Conservation (phyloP, 2,113 vertebrate genomes). For the Gobio gobio region DNA sequence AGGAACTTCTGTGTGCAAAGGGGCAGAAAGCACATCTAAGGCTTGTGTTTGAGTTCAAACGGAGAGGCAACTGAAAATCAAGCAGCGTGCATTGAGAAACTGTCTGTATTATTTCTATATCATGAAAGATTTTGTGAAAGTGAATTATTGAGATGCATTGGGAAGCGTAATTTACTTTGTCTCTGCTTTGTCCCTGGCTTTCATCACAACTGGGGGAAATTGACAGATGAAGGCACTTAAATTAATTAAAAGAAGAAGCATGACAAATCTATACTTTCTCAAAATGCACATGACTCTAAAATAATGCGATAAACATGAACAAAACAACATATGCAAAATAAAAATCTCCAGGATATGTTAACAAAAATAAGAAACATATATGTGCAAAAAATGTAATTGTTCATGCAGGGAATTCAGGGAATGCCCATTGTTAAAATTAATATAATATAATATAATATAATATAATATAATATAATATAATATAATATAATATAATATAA, state of each 20-base stretch:
- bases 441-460: neutral
- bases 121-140: neutral
- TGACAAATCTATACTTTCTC: slow-evolving; percentile 24
- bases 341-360: neutral
- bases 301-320: neutral
- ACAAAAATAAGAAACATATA: neutral
- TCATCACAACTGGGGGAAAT: slow-evolving; percentile 19
- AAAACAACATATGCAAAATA: neutral
- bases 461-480: neutral
- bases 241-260: slow-evolving; percentile 48
- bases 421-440: neutral
- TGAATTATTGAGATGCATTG: neutral
- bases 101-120: slow-evolving; percentile 2
- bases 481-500: neutral
- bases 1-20: neutral
- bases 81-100: neutral
- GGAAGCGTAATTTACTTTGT: neutral
- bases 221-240: slow-evolving; percentile 43
- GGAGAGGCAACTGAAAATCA: neutral
- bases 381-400: neutral
- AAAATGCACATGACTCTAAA: neutral
- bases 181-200: slow-evolving; percentile 4
- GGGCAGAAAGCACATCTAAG: neutral
- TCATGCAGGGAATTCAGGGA: neutral
- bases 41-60: neutral